Evolutionary conservation across 2,797 vertebrate genomes (phyloP).

Genomic region (Cyclura pinguis): DNA sequence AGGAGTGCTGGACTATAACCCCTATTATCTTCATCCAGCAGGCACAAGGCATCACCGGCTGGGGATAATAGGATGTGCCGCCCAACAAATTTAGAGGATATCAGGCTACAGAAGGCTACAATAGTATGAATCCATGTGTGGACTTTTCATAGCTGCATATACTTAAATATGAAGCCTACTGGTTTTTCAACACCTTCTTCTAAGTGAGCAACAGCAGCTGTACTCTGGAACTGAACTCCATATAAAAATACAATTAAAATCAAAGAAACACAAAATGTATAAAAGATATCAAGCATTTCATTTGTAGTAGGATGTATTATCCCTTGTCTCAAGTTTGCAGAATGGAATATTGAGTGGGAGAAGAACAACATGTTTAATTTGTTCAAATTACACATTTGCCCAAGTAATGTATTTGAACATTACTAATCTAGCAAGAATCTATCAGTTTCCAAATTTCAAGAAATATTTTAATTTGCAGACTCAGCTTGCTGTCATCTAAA

Average conservation of each 20-base stretch:
- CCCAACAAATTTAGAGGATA: not conserved
- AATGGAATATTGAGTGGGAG: not conserved
- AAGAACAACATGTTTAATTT: not conserved
- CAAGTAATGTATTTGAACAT: not conserved
- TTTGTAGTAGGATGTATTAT: not conserved
- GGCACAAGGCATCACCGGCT: not conserved
- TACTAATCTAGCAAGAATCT: constrained; percentile 34
- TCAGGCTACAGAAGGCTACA: not conserved
- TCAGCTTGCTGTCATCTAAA: not conserved
- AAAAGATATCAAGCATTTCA: constrained; percentile 10
- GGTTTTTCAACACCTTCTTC: not conserved
- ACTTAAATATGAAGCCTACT: not conserved
- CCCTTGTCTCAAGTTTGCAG: constrained; percentile 6
- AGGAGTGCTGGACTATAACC: not conserved
- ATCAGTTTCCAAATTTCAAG: not conserved
- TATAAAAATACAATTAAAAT: not conserved
- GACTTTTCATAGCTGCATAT: not conserved
- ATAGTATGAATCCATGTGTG: no score
- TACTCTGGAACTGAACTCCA: accelerated
- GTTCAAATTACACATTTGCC: no score
- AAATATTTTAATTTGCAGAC: constrained; percentile 28
- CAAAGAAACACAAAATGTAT: not conserved
- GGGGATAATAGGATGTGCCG: not conserved
- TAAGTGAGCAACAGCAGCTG: not conserved
- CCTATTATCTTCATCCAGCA: no score